These are phyloP conservation scores for Hepsetus odoe DNA, from an alignment of 2,113 vertebrate genomes.

Conservation along the genomic window DNA sequence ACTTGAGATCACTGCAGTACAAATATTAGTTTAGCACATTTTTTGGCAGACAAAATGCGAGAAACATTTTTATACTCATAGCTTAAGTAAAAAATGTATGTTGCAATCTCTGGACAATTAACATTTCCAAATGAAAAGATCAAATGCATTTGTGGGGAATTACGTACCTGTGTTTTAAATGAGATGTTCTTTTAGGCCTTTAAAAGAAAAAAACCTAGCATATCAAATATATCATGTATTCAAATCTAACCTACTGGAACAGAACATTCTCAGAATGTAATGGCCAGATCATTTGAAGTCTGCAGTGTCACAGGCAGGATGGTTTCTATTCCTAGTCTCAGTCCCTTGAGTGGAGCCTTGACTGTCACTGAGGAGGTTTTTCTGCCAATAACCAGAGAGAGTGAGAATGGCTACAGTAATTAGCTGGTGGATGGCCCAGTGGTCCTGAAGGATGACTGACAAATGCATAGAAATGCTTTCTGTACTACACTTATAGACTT, in stretches of 20 bases:
- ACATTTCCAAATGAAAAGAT: too few species aligned
- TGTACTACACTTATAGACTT: background rate
- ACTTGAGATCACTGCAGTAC: too few species aligned
- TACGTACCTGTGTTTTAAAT: too few species aligned
- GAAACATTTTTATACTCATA: too few species aligned
- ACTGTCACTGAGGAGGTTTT: conserved; percentile 28
- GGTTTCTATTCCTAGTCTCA: background rate
- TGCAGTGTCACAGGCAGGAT: background rate
- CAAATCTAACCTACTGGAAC: background rate
- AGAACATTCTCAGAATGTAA: background rate
- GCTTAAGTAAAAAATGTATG: too few species aligned
- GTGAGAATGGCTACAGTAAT: conserved; percentile 30
- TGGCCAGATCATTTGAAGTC: background rate
- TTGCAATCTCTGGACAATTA: too few species aligned
- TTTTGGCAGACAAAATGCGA: too few species aligned
- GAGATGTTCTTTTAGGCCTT: too few species aligned
- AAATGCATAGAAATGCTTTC: background rate
- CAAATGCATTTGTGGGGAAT: too few species aligned
- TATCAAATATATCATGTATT: too few species aligned
- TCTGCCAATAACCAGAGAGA: background rate
- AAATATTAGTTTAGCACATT: too few species aligned
- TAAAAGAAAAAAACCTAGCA: too few species aligned
- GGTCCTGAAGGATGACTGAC: conserved; percentile 23
- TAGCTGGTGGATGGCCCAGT: conserved; percentile 11
- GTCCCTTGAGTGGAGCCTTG: conserved; percentile 5